phyloP scores from a whole-genome alignment of 92 coral and sea anemone species.

The Micromussa lordhowensis region DNA sequence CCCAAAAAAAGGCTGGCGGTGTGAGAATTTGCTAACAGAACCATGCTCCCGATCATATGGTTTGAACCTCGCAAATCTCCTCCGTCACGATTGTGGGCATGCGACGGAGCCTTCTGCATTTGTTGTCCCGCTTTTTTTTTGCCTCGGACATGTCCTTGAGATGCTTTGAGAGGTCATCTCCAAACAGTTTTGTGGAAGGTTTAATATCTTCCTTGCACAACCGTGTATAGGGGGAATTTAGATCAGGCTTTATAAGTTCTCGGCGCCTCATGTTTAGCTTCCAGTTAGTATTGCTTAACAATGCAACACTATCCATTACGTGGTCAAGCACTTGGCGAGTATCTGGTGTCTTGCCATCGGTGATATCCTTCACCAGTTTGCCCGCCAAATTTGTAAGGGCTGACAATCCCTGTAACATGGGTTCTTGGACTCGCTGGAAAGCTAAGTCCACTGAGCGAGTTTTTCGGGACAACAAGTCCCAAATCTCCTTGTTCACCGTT shows the following conservation, averaged over 20 bases:
- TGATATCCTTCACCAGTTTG: not conserved
- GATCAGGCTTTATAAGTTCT: slow-evolving; percentile 36
- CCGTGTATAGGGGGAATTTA: slow-evolving; percentile 46
- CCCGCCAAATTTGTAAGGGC: not conserved
- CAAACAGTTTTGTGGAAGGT: slow-evolving; percentile 50
- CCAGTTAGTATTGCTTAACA: slow-evolving; percentile 29
- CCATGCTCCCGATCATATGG: slow-evolving; percentile 1
- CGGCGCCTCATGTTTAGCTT: slow-evolving; percentile 42
- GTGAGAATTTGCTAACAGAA: too few species aligned
- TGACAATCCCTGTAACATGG: not conserved
- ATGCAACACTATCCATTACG: slow-evolving; percentile 49
- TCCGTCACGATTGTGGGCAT: too few species aligned
- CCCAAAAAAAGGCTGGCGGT: too few species aligned
- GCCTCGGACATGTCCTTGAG: slow-evolving; percentile 52
- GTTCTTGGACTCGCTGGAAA: slow-evolving; percentile 13
- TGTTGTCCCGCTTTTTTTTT: slow-evolving; percentile 14
- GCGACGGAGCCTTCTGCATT: slow-evolving; percentile 35
- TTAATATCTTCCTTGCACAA: slow-evolving; percentile 45
- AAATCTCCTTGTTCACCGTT: slow-evolving; percentile 27
- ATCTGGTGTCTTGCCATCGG: slow-evolving; percentile 2
- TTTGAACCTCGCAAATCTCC: not conserved
- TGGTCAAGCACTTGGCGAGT: slow-evolving; percentile 2
- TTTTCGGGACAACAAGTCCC: slow-evolving; percentile 32
- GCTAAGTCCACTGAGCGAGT: not conserved
- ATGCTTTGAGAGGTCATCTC: slow-evolving; percentile 44